Percentiles rank a stretch among this genome's conserved stretches.
These are phyloP conservation scores for Thelaira solivaga DNA, from an alignment of 2,888 invertebrate genomes.

Conservation along the genomic window DNA sequence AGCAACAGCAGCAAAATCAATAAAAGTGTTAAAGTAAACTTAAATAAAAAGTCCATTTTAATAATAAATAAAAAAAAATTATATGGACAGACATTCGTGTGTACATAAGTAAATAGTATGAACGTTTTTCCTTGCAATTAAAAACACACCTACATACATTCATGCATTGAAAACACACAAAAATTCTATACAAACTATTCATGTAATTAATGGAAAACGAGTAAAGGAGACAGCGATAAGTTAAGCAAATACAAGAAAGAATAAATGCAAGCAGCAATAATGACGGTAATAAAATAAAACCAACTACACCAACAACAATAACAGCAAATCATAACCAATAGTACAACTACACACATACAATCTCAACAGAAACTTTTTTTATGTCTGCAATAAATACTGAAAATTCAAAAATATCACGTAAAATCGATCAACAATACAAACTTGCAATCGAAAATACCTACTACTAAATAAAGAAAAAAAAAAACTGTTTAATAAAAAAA, in stretches of 20 bases:
- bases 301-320: no score
- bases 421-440: conserved; percentile 76
- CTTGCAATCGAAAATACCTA: conserved; percentile 69
- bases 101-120: no score
- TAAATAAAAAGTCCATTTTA: conserved; percentile 40
- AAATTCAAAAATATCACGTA: conserved; percentile 76
- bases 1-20: conserved; percentile 20
- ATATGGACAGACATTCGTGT: not conserved
- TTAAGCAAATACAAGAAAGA: conserved; percentile 23
- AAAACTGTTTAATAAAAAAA: conserved; percentile 21
- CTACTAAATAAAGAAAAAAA: conserved; percentile 18
- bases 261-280: conserved; percentile 51
- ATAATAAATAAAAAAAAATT: conserved; percentile 40
- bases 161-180: no score
- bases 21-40: conserved; percentile 42
- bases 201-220: not conserved
- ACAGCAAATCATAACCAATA: conserved; percentile 63
- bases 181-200: not conserved
- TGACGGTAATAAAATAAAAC: conserved; percentile 54
- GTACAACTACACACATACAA: conserved; percentile 61
- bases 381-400: conserved; percentile 71
- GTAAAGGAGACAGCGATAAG: conserved; percentile 33
- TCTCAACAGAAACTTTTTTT: conserved; percentile 49
- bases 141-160: conserved; percentile 51
- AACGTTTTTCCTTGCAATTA: no score